Conservation (phyloP, 2,888 invertebrate genomes). For the Hypercompe scribonia region DNA sequence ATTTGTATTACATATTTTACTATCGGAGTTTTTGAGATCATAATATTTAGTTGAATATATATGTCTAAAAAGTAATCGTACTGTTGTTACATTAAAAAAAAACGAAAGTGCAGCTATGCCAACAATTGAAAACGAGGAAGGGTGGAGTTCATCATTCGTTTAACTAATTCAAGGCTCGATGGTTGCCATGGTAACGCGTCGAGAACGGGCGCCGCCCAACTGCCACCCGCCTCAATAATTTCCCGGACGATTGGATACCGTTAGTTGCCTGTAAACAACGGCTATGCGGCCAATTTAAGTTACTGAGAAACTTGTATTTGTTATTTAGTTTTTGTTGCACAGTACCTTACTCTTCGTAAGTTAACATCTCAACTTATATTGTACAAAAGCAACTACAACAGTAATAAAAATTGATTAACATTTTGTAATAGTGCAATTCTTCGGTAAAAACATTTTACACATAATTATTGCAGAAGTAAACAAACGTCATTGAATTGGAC, state of each 20-base stretch:
- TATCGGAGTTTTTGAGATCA: background rate
- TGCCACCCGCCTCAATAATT: slow-evolving; percentile 72
- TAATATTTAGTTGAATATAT: background rate
- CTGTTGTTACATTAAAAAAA: slow-evolving; percentile 19
- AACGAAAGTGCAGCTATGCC: slow-evolving; percentile 34
- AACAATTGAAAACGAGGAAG: slow-evolving; percentile 57
- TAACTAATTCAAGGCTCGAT: slow-evolving; percentile 76
- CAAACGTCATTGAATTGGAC: background rate
- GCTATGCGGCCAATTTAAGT: slow-evolving; percentile 73
- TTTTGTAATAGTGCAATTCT: background rate
- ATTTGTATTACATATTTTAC: background rate
- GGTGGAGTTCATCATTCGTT: slow-evolving; percentile 76
- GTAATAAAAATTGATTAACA: background rate
- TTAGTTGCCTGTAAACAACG: slow-evolving; percentile 69
- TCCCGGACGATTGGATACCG: slow-evolving; percentile 73
- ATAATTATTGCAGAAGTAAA: background rate
- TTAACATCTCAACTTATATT: slow-evolving; percentile 20
- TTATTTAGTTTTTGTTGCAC: slow-evolving; percentile 43
- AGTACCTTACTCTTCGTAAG: slow-evolving; percentile 22
- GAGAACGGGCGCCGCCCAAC: slow-evolving; percentile 64
- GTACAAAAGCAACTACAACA: background rate
- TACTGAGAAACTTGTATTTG: slow-evolving; percentile 49
- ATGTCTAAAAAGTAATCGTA: background rate
- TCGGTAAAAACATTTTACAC: background rate
- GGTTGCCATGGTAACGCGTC: slow-evolving; percentile 73